phyloP scores from a whole-genome alignment of 1,140 invertebrate species.

The Asobara japonica region DNA sequence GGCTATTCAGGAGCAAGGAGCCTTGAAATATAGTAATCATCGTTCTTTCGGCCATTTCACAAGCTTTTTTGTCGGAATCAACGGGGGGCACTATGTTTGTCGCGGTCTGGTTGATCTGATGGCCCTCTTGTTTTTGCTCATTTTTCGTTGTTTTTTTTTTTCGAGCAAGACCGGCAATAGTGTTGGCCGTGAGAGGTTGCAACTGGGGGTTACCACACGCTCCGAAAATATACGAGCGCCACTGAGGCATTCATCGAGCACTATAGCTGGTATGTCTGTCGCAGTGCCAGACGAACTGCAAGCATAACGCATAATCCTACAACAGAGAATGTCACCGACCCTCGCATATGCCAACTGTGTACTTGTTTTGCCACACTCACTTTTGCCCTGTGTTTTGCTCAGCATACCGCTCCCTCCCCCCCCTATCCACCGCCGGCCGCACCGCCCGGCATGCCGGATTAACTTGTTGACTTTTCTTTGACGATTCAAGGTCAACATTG shows the following conservation, averaged over 20 bases:
- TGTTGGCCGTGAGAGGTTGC: constrained; percentile 4
- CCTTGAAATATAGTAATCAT: not conserved
- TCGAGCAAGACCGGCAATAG: not conserved
- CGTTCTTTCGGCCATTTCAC: not conserved
- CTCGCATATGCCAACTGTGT: not conserved
- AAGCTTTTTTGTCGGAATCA: not conserved
- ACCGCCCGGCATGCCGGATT: not conserved
- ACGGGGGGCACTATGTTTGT: not conserved
- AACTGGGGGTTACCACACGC: constrained; percentile 2
- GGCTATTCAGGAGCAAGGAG: not conserved
- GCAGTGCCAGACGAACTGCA: not conserved
- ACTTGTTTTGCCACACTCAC: not conserved
- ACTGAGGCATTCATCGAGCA: constrained; percentile 13
- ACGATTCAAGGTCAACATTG: constrained; percentile 11
- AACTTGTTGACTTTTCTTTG: constrained; percentile 13
- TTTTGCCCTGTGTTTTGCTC: not conserved
- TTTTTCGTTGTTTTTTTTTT: not conserved
- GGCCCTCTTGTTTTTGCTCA: too few species aligned
- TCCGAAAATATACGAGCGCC: constrained; percentile 19
- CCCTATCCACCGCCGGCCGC: not conserved
- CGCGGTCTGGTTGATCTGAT: not conserved
- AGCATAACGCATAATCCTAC: constrained; percentile 13
- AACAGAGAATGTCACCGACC: not conserved
- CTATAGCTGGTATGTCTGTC: not conserved
- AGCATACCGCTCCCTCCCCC: not conserved